These are phyloP conservation scores for Meloe dianella DNA, from an alignment of 2,888 invertebrate genomes.

Conservation along the genomic window DNA sequence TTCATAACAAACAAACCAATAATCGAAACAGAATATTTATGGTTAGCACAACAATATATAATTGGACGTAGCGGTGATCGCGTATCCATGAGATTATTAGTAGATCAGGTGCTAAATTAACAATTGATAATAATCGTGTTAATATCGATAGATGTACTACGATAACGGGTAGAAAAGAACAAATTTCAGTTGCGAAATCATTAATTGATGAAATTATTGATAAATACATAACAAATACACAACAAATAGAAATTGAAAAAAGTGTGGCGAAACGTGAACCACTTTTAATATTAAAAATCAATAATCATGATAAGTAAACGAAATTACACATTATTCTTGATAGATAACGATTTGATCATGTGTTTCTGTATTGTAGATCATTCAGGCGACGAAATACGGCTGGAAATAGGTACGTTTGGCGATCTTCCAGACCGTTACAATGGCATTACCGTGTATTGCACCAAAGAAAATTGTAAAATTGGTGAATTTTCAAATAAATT, in stretches of 20 bases:
- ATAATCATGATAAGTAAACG: conserved; percentile 22
- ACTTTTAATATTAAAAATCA: conserved; percentile 52
- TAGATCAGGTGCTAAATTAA: conserved; percentile 75
- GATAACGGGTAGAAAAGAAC: conserved; percentile 71
- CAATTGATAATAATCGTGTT: conserved; percentile 56
- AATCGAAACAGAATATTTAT: too few relatives aligned
- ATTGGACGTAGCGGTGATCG: conserved; percentile 78
- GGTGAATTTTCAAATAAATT: conserved; percentile 64
- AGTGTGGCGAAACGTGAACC: conserved; percentile 63
- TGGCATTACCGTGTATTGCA: conserved; percentile 74
- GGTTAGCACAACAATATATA: conserved; percentile 71
- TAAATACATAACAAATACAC: conserved; percentile 61
- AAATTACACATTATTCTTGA: not conserved
- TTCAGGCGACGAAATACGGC: not conserved
- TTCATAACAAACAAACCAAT: conserved; percentile 70
- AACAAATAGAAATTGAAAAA: conserved; percentile 58
- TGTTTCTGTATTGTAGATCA: not conserved
- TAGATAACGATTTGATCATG: not conserved
- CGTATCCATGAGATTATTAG: conserved; percentile 74
- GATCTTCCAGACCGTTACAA: conserved; percentile 70
- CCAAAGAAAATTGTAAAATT: conserved; percentile 63
- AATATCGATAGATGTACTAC: conserved; percentile 45
- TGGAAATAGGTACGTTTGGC: too few relatives aligned
- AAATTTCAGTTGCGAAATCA: conserved; percentile 75
- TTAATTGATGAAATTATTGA: conserved; percentile 75